A percentile compares a stretch with the other conserved stretches of the same genome.
Evolutionary conservation across 53 echinoderm and acorn worm species (phyloP).

Genomic region (Temnopleurus reevesii): DNA sequence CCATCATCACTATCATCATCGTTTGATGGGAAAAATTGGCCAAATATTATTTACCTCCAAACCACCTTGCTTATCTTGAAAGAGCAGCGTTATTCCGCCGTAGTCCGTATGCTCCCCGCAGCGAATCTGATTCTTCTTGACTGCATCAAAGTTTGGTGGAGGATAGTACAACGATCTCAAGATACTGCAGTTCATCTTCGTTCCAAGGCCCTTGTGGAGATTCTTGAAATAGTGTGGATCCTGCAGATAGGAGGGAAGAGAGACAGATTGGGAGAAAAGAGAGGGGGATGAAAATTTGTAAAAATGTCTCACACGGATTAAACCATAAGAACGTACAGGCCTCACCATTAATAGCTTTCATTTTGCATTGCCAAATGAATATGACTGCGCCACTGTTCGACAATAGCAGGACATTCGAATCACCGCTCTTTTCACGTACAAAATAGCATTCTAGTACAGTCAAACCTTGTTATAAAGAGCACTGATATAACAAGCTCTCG

Average conservation of each 20-base stretch:
- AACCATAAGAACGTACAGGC: too few species aligned
- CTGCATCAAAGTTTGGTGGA: slow-evolving; percentile 37
- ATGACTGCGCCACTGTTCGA: too few species aligned
- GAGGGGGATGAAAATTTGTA: not conserved
- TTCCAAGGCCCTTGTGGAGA: slow-evolving; percentile 56
- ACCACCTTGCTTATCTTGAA: slow-evolving; percentile 69
- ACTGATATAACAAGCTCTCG: too few species aligned
- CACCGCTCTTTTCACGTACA: too few species aligned
- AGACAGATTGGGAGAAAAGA: not conserved
- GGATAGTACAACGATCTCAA: slow-evolving; percentile 71
- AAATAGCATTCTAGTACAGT: too few species aligned
- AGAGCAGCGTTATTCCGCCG: slow-evolving; percentile 71
- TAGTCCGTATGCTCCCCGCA: slow-evolving; percentile 88
- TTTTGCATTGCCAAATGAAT: too few species aligned
- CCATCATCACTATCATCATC: too few species aligned
- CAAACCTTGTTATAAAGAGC: too few species aligned
- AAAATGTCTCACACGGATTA: too few species aligned
- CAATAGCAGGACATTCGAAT: too few species aligned
- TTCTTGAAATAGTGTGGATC: slow-evolving; percentile 70
- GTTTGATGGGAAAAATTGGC: too few species aligned
- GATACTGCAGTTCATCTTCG: slow-evolving; percentile 45
- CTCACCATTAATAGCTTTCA: too few species aligned
- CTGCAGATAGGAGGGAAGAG: not conserved
- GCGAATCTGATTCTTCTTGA: slow-evolving; percentile 74
- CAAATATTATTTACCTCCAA: slow-evolving; percentile 79